These are phyloP conservation scores for Girardia tigrina DNA, from an alignment of 2,888 invertebrate genomes.

Conservation along the genomic window DNA sequence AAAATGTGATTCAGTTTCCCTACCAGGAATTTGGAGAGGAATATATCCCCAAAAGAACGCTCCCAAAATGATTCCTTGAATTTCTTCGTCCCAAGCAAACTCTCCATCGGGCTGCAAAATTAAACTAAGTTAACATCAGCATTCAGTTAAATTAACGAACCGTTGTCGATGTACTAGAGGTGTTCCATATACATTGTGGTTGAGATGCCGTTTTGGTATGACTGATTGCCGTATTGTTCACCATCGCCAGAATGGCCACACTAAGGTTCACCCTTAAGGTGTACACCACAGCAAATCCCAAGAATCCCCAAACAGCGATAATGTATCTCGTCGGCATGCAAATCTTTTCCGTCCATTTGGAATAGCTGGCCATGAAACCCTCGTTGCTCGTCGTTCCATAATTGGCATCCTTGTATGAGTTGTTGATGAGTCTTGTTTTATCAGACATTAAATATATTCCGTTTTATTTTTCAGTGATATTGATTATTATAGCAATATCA, in stretches of 20 bases:
- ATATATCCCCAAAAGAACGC: constrained; percentile 49
- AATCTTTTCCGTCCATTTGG: not conserved
- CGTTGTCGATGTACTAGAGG: too few relatives aligned
- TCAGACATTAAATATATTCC: not conserved
- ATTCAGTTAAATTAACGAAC: too few relatives aligned
- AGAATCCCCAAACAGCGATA: constrained; percentile 50
- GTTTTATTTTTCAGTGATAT: not conserved
- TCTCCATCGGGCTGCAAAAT: constrained; percentile 42
- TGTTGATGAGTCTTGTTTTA: not conserved
- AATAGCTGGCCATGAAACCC: not conserved
- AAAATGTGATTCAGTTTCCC: not conserved
- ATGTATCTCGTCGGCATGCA: constrained; percentile 42
- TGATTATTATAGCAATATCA: not conserved
- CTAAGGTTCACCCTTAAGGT: constrained; percentile 64
- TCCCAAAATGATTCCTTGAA: constrained; percentile 44
- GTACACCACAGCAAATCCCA: constrained; percentile 51
- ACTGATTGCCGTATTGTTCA: constrained; percentile 53
- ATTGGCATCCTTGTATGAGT: not conserved
- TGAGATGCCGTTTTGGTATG: too few relatives aligned
- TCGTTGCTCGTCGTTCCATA: not conserved
- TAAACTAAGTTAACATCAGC: too few relatives aligned
- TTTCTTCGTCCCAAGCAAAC: constrained; percentile 43
- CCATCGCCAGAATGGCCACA: constrained; percentile 85
- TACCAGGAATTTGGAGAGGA: constrained; percentile 45
- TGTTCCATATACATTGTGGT: too few relatives aligned